Evolutionary conservation across 1,140 invertebrate species (phyloP).

Genomic region (Cyrtorhinus lividipennis): DNA sequence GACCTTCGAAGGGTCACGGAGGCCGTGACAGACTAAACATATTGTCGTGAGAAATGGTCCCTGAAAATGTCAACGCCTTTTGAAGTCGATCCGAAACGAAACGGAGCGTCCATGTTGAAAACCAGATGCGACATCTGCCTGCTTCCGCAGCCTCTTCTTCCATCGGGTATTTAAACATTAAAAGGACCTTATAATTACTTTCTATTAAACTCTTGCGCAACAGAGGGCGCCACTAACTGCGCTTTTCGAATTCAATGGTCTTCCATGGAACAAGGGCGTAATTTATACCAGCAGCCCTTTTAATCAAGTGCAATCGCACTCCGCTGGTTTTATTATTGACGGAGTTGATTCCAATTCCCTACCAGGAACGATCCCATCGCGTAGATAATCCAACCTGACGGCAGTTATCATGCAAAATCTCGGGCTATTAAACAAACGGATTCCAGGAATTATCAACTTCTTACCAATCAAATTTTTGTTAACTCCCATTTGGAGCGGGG

Average conservation of each 20-base stretch:
- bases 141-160: not conserved
- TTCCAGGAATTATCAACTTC: too few species aligned
- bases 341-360: too few species aligned
- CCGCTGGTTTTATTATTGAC: too few species aligned
- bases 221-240: not conserved
- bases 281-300: too few species aligned
- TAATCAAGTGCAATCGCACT: too few species aligned
- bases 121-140: conserved; percentile 1
- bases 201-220: conserved; percentile 5
- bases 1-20: not conserved
- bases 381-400: too few species aligned
- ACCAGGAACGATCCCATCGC: too few species aligned
- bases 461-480: too few species aligned
- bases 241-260: not conserved
- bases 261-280: too few species aligned
- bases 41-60: conserved; percentile 7
- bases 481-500: too few species aligned
- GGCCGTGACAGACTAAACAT: not conserved
- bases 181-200: not conserved
- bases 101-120: not conserved
- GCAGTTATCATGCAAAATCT: too few species aligned
- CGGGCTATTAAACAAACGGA: too few species aligned
- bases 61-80: conserved; percentile 4
- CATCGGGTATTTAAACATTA: not conserved
- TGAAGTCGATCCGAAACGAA: not conserved